Evolutionary conservation across 2,113 vertebrate species (phyloP).

Genomic region (Budorcas taxicolor): DNA sequence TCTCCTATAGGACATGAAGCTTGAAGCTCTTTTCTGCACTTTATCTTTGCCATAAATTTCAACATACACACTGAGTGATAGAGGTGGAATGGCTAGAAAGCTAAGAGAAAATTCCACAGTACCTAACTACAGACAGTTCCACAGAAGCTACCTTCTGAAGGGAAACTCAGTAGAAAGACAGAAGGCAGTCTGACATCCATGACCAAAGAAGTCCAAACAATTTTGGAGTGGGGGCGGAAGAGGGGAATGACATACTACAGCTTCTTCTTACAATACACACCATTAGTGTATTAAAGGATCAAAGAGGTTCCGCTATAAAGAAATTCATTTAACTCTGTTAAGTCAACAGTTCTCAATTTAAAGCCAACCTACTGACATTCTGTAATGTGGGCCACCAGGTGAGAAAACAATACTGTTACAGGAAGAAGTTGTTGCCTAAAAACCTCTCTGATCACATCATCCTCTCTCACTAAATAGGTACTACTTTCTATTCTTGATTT

Average conservation of each 20-base stretch:
- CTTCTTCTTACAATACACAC: neutral
- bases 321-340: conserved; percentile 4
- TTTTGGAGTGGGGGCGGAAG: neutral
- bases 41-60: neutral
- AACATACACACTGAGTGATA: neutral
- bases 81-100: neutral
- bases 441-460: neutral
- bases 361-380: neutral
- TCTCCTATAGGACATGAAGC: neutral
- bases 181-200: neutral
- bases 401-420: neutral
- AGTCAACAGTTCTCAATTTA: neutral
- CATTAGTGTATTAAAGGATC: neutral
- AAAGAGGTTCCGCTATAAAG: neutral
- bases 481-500: neutral
- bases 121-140: neutral
- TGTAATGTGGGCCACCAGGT: neutral
- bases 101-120: neutral
- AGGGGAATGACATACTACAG: neutral
- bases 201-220: neutral
- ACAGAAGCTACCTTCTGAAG: neutral
- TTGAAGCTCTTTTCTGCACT: neutral
- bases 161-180: conserved; percentile 8
- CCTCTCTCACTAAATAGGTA: neutral
- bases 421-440: neutral